Evolutionary conservation across 2,888 invertebrate species (phyloP).

Genomic region (Lepidocyrtinus sp.): DNA sequence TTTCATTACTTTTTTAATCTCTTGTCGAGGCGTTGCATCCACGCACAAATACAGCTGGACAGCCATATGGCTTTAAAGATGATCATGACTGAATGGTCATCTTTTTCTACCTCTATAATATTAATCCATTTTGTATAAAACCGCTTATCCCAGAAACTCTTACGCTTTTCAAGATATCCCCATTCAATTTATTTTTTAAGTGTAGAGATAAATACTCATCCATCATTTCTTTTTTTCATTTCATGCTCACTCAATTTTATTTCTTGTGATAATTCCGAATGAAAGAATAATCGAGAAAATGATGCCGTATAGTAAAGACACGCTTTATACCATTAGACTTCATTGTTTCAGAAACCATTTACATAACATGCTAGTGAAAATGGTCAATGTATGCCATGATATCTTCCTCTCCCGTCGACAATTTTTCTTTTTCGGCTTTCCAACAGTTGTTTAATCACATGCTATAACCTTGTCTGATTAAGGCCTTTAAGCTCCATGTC

Average conservation of each 20-base stretch:
- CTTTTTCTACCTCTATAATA: background rate
- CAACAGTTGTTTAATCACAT: no score
- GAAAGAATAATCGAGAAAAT: background rate
- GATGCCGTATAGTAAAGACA: no score
- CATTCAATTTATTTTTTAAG: background rate
- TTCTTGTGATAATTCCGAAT: background rate
- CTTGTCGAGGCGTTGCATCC: background rate
- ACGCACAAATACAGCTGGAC: conserved; percentile 41
- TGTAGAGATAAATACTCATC: background rate
- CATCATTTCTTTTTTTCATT: conserved; percentile 2
- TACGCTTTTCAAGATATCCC: no score
- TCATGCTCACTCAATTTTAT: background rate
- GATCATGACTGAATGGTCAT: background rate
- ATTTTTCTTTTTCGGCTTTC: no score
- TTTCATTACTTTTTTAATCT: conserved; percentile 10
- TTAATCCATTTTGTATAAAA: background rate
- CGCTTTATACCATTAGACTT: no score
- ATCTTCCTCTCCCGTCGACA: no score
- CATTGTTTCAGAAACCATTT: no score
- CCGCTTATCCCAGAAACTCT: no score
- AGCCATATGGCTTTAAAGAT: conserved; percentile 11
- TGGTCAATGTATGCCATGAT: no score
- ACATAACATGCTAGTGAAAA: no score
- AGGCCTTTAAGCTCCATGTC: no score
- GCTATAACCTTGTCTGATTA: no score